Percentiles rank a stretch among this genome's conserved stretches.
Conservation (phyloP, 2,113 vertebrate genomes). For the Larimichthys polyactis region DNA sequence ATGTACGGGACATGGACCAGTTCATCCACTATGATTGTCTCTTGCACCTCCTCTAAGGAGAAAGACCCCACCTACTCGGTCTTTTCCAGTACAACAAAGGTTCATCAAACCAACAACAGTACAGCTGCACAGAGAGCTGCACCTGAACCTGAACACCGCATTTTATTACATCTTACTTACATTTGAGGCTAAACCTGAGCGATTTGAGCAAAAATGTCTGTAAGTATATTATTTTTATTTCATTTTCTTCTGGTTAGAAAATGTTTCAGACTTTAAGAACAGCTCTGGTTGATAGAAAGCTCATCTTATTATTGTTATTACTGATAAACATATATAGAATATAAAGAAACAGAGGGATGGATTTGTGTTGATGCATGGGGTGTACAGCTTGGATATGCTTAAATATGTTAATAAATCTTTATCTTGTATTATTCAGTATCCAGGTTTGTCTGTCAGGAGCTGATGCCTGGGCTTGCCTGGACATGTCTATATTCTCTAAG, state of each 20-base stretch:
- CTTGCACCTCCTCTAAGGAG: slow-evolving; percentile 12
- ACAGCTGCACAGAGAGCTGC: no score
- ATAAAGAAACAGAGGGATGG: neutral
- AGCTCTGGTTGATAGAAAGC: neutral
- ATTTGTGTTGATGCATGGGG: neutral
- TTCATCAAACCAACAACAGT: neutral
- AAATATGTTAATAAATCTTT: neutral
- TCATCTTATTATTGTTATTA: neutral
- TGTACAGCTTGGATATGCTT: rapidly evolving
- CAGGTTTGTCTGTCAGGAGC: neutral
- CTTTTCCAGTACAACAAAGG: neutral
- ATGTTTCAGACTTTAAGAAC: neutral
- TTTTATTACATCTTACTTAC: neutral
- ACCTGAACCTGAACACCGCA: rapidly evolving
- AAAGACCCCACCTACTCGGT: slow-evolving; percentile 26
- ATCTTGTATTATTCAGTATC: neutral
- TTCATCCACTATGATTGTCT: neutral
- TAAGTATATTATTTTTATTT: slow-evolving; percentile 11
- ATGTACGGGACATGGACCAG: neutral
- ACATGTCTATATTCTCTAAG: slow-evolving; percentile 45
- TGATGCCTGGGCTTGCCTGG: slow-evolving; percentile 56
- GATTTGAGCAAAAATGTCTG: slow-evolving; percentile 53
- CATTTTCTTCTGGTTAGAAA: neutral
- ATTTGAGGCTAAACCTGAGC: neutral
- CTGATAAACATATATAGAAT: neutral